A percentile compares a stretch with the other conserved stretches of the same genome.
Conservation (phyloP, 2,113 vertebrate species). For the Rattus rattus region DNA sequence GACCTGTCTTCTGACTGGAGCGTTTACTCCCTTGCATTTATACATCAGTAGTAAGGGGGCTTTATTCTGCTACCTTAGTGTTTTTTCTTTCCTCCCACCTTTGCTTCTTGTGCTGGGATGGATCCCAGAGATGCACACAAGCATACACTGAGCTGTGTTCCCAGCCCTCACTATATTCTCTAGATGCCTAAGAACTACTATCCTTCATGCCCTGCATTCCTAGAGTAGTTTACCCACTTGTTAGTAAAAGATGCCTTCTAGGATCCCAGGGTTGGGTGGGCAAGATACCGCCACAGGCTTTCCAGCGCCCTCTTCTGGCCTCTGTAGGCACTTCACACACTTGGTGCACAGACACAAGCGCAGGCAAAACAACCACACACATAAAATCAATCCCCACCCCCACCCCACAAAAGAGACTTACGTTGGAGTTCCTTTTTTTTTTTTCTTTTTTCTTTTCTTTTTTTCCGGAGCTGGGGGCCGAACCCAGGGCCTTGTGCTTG, state of each 20-base stretch:
- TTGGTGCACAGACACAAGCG: not conserved
- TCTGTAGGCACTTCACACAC: not conserved
- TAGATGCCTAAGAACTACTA: not conserved
- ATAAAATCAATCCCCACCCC: not conserved
- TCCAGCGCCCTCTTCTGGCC: not conserved
- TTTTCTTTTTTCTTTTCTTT: not conserved
- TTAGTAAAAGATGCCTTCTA: not conserved
- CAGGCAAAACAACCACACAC: not conserved
- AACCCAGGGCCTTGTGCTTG: no score
- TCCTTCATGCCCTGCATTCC: not conserved
- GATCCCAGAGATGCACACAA: no score
- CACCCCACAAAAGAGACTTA: not conserved
- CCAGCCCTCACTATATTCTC: not conserved
- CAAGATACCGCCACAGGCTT: not conserved
- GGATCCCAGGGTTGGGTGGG: not conserved
- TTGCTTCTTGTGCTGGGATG: not conserved
- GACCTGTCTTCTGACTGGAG: not conserved
- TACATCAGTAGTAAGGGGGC: not conserved
- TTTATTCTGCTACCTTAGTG: not conserved
- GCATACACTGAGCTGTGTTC: not conserved
- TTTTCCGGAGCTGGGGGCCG: no score
- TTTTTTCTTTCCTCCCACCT: not conserved
- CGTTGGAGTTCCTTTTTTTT: not conserved
- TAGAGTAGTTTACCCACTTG: not conserved
- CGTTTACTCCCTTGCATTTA: not conserved